Base-by-base conservation (phyloP, 2,113 vertebrate genomes). In the Tympanuchus pallidicinctus region DNA sequence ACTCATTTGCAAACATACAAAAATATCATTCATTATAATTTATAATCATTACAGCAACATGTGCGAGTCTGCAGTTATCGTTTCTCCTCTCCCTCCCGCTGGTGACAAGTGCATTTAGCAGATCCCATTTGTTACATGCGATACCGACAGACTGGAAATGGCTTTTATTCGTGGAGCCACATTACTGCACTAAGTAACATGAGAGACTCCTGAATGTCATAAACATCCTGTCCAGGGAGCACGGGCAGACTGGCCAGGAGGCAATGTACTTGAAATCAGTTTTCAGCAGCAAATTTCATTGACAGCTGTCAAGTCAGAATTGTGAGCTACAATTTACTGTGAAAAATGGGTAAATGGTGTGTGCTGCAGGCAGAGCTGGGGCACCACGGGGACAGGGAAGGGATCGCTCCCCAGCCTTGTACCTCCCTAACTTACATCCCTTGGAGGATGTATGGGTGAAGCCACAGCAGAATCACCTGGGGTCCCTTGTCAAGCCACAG, bases 161-260 rank as follows among this genome's bases (percentile, higher is more conserved):
- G 90, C 92, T 95, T 92, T 90, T 90, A 92, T 91, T 95, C 54
- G 9, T 86, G 93, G 92, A 96, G 95, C 94, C 88, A 48, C 90
- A 93, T 96, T 95, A 90, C 86, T 92, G 61, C 82, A 34, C 73
- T 88, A 92, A 95, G 95, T 95, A 97, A 97, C 92, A 79, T 92
- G 96, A 97, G 93, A 95, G 95, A 96, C 86, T 95, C 94, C 76
- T 82, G 80, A 94, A 74, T 93, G 91, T 95, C 86, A 94, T 88
- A 97, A 95, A 96, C 92, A 92, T 95, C 90, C 95, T 95, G 95
- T 86, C 93, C 13, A 2, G 82, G 76, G 43, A 94, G 74, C 61
- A 30, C 12, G 89, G 65, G 42, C 90, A 96, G 85, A 70, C 75
- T 91, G 86, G 89, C 87, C 87, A 89, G 94, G 69, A 72, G 92